These are phyloP conservation scores for Maniola jurtina DNA, from an alignment of 1,140 invertebrate species.

Conservation along the genomic window DNA sequence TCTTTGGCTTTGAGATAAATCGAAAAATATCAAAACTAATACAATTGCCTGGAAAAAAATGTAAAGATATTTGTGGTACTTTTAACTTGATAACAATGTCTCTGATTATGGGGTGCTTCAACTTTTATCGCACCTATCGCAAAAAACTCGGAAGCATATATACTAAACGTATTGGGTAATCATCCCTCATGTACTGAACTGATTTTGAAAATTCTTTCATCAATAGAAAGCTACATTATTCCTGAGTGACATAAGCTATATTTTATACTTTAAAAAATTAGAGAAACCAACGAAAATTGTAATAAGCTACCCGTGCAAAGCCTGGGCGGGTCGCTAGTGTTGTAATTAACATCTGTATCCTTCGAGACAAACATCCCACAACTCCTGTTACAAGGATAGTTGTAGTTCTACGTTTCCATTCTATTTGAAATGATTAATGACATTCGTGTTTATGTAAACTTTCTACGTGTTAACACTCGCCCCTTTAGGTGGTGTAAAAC, in stretches of 20 bases:
- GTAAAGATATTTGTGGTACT: too few species aligned
- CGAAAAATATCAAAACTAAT: not conserved
- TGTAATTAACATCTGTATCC: not conserved
- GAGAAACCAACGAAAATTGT: too few species aligned
- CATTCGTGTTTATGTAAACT: conserved; percentile 14
- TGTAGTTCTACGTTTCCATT: conserved; percentile 11
- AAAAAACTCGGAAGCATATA: not conserved
- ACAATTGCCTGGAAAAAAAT: too few species aligned
- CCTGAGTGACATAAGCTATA: too few species aligned
- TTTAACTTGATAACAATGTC: not conserved
- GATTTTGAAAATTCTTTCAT: too few species aligned
- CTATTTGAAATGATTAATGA: conserved; percentile 19
- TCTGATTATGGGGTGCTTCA: not conserved
- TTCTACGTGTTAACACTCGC: conserved; percentile 7
- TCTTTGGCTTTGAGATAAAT: not conserved
- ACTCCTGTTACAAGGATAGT: not conserved
- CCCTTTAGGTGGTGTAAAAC: not conserved
- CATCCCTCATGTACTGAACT: too few species aligned
- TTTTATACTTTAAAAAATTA: too few species aligned
- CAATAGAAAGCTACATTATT: too few species aligned
- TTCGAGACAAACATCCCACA: not conserved
- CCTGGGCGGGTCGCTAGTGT: too few species aligned
- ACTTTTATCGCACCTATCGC: not conserved
- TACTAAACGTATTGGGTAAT: not conserved
- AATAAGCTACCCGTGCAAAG: too few species aligned